Conservation (phyloP, 2,113 vertebrate genomes). For the Melanotaenia duboulayi region DNA sequence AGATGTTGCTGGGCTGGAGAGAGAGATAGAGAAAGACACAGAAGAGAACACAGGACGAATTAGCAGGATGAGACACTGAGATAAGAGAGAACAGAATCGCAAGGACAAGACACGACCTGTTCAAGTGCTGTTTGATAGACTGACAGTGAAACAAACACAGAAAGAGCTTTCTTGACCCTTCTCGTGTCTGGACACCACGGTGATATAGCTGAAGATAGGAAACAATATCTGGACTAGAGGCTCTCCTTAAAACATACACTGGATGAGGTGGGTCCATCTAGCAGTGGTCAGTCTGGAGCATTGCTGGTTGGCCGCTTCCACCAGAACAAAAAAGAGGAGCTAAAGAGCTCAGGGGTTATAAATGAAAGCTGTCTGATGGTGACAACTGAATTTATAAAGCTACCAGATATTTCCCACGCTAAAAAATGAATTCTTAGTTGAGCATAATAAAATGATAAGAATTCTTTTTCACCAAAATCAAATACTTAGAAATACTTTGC, state of each 20-base stretch:
- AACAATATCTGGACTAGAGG: background rate
- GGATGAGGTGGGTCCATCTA: too few relatives aligned
- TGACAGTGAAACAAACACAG: conserved; percentile 8
- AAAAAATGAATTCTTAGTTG: too few relatives aligned
- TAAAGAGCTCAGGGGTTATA: too few relatives aligned
- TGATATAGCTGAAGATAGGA: conserved; percentile 13
- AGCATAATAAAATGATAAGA: too few relatives aligned
- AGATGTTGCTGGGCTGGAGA: conserved; percentile 42
- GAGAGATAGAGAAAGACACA: background rate
- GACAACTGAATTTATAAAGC: too few relatives aligned
- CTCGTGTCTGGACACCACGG: conserved; percentile 3
- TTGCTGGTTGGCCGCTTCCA: too few relatives aligned
- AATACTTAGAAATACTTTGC: too few relatives aligned
- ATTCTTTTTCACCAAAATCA: too few relatives aligned
- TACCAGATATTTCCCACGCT: too few relatives aligned
- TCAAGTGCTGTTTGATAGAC: conserved; percentile 3
- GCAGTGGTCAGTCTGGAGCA: too few relatives aligned
- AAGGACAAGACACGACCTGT: conserved; percentile 10
- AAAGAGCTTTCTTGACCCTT: conserved; percentile 24
- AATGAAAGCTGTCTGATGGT: too few relatives aligned
- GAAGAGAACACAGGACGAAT: conserved; percentile 1
- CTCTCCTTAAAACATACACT: background rate
- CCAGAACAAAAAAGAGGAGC: too few relatives aligned
- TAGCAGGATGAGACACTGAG: background rate
- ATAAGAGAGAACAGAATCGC: conserved; percentile 4